These are phyloP conservation scores for Drosophila biarmipes DNA, from an alignment of 1,140 invertebrate species.

Conservation along the genomic window DNA sequence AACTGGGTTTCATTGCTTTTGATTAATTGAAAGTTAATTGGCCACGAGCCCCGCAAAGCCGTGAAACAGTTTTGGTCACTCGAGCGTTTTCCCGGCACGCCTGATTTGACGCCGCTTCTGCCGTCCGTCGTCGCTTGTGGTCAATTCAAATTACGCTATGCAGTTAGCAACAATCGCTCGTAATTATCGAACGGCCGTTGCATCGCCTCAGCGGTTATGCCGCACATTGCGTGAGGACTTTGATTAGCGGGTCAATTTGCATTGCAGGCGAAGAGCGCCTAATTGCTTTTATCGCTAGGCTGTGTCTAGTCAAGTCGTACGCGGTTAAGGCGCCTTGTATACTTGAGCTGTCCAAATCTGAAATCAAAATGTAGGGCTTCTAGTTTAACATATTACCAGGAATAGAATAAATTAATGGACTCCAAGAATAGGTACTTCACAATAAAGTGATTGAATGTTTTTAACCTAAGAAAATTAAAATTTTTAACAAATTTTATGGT, in stretches of 20 bases:
- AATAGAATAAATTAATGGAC: too few species aligned
- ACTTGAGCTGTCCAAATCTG: neutral
- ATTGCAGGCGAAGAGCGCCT: slow-evolving; percentile 14
- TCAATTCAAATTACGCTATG: slow-evolving; percentile 30
- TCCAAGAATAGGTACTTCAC: too few species aligned
- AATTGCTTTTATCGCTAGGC: neutral
- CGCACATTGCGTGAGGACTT: slow-evolving; percentile 37
- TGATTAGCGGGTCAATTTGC: slow-evolving; percentile 31
- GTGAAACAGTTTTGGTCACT: slow-evolving; percentile 54
- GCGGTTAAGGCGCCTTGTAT: neutral
- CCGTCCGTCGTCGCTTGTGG: slow-evolving; percentile 14
- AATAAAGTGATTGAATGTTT: too few species aligned
- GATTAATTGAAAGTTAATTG: slow-evolving; percentile 80
- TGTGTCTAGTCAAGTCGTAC: neutral
- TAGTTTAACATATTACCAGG: too few species aligned
- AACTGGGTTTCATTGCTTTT: slow-evolving; percentile 56
- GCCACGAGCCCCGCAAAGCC: slow-evolving; percentile 41
- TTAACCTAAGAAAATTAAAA: too few species aligned
- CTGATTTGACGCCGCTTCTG: slow-evolving; percentile 42
- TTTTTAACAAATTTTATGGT: too few species aligned
- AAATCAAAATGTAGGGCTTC: too few species aligned
- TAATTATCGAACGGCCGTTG: slow-evolving; percentile 37
- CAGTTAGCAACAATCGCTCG: slow-evolving; percentile 30
- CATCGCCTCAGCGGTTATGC: slow-evolving; percentile 24
- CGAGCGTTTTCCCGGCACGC: slow-evolving; percentile 52